phyloP scores from a whole-genome alignment of 2,113 vertebrate genomes.

The Scalopus aquaticus region DNA sequence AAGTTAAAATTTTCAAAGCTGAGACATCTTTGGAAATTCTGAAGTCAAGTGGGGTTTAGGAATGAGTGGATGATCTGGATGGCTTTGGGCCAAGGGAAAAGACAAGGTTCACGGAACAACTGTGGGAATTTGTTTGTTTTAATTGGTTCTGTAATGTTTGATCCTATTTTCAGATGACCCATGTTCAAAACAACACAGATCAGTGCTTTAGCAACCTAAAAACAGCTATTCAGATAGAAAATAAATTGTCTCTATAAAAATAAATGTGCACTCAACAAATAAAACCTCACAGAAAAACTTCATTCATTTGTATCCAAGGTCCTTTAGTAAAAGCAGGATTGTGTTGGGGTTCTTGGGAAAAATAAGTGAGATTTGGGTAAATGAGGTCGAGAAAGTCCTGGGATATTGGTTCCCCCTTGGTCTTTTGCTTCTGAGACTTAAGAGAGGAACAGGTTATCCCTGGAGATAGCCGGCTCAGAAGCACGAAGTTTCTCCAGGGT shows the following conservation, averaged over 20 bases:
- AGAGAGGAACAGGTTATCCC: neutral
- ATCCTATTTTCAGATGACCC: slow-evolving; percentile 48
- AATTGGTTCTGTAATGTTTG: slow-evolving; percentile 9
- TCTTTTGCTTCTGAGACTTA: neutral
- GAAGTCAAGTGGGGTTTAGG: neutral
- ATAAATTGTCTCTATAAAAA: slow-evolving; percentile 25
- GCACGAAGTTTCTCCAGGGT: neutral
- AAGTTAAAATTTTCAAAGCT: slow-evolving; percentile 35
- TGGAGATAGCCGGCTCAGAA: neutral
- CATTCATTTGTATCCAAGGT: neutral
- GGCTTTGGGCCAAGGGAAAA: slow-evolving; percentile 11
- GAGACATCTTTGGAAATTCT: neutral
- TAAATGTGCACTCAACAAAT: neutral
- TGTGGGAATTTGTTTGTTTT: slow-evolving; percentile 46
- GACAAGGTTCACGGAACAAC: neutral
- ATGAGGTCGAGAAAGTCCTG: neutral
- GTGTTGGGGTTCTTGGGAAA: neutral
- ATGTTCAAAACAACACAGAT: slow-evolving; percentile 11
- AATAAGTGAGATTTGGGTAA: neutral
- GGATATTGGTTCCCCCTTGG: neutral
- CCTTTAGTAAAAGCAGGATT: neutral
- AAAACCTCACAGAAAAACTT: neutral
- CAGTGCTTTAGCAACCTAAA: neutral
- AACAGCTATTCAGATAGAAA: neutral
- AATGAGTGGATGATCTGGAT: slow-evolving; percentile 21